Evolutionary conservation across 2,888 invertebrate genomes (phyloP).

Genomic region (Dilophus febrilis): DNA sequence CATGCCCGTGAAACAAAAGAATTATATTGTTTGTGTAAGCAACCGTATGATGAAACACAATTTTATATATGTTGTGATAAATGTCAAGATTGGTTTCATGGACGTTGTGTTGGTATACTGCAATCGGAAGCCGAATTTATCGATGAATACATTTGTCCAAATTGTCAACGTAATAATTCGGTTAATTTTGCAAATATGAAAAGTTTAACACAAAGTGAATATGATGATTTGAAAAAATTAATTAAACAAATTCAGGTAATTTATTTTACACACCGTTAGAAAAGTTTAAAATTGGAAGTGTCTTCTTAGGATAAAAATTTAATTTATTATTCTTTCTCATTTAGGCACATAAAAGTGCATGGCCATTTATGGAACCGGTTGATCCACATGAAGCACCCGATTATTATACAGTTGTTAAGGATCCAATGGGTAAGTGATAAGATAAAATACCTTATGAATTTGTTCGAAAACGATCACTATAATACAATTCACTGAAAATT

Average conservation of each 20-base stretch:
- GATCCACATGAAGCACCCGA: constrained; percentile 92
- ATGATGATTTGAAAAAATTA: constrained; percentile 65
- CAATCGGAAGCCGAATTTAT: constrained; percentile 89
- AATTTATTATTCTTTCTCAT: not conserved
- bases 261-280: not conserved
- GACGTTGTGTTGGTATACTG: constrained; percentile 86
- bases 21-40: constrained; percentile 87
- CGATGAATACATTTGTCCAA: constrained; percentile 92
- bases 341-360: constrained; percentile 84
- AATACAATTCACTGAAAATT: too few species aligned
- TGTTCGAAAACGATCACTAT: too few species aligned
- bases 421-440: constrained; percentile 72
- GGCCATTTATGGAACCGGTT: constrained; percentile 97
- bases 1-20: constrained; percentile 79
- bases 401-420: constrained; percentile 89
- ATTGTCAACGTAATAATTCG: constrained; percentile 78
- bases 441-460: not conserved
- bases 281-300: too few species aligned
- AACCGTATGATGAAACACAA: constrained; percentile 93
- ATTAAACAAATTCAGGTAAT: constrained; percentile 73
- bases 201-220: constrained; percentile 59
- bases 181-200: constrained; percentile 85
- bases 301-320: too few species aligned
- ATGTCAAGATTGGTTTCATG: constrained; percentile 99
- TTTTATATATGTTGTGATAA: constrained; percentile 98